A percentile compares a stretch with the other conserved stretches of the same genome.
phyloP scores from a whole-genome alignment of 2,888 invertebrate genomes.

The Ophion obscuratus region DNA sequence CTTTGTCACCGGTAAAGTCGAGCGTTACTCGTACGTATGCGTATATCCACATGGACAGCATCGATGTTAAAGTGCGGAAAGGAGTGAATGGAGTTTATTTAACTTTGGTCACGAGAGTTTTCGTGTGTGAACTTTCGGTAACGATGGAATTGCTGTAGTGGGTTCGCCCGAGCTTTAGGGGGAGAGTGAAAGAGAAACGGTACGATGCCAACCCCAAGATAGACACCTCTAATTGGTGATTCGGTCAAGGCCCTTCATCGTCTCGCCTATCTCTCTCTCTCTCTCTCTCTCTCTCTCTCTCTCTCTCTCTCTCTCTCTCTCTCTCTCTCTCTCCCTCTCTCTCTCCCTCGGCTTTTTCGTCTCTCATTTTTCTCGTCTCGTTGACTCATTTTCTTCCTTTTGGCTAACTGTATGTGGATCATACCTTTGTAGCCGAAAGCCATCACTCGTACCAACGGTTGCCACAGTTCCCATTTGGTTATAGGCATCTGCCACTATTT shows the following conservation, averaged over 20 bases:
- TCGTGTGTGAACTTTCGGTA: constrained; percentile 52
- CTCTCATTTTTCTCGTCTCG: constrained; percentile 7
- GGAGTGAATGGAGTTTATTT: constrained; percentile 59
- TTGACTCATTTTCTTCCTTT: constrained; percentile 32
- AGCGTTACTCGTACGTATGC: neutral
- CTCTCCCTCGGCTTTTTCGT: neutral
- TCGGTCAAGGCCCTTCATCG: constrained; percentile 52
- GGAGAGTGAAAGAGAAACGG: constrained; percentile 27
- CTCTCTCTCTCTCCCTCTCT: constrained; percentile 16
- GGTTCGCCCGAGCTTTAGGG: neutral
- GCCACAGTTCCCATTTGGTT: constrained; percentile 53
- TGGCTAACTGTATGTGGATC: constrained; percentile 45
- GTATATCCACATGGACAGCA: neutral
- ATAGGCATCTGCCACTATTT: constrained; percentile 39
- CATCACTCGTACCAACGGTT: constrained; percentile 7
- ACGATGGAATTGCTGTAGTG: constrained; percentile 42
- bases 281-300: constrained; percentile 19
- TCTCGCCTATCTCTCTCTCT: constrained; percentile 31
- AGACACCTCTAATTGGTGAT: constrained; percentile 58
- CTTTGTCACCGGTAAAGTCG: neutral
- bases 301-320: constrained; percentile 18
- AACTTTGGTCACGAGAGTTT: constrained; percentile 54
- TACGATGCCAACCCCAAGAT: constrained; percentile 45
- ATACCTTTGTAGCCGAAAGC: constrained; percentile 49
- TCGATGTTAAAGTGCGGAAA: neutral